Evolutionary conservation across 2,113 vertebrate genomes (phyloP).

Genomic region (Cygnus buccinator): DNA sequence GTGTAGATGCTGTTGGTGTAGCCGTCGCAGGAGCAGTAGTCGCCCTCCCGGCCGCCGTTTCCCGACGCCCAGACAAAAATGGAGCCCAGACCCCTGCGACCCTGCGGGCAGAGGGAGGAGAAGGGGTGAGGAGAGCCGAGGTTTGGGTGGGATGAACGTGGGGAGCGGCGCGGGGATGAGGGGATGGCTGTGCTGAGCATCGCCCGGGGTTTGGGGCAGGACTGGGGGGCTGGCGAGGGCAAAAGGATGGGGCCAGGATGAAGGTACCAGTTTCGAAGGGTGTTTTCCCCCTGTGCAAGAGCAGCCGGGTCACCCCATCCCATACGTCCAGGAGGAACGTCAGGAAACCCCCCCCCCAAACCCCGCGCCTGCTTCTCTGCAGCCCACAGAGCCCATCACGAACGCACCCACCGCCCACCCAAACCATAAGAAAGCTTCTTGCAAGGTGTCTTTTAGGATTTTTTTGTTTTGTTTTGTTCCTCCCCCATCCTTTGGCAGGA

Average conservation of each 20-base stretch:
- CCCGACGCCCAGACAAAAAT: slow-evolving; percentile 93
- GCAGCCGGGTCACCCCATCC: neutral
- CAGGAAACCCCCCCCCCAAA: neutral
- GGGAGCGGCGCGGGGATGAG: rapidly evolving
- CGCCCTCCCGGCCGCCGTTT: slow-evolving; percentile 86
- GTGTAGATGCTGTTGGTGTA: slow-evolving; percentile 96
- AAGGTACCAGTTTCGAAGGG: no score
- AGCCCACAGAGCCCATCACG: rapidly evolving
- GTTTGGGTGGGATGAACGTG: neutral
- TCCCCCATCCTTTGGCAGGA: neutral
- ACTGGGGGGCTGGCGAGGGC: neutral
- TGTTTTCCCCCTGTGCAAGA: neutral
- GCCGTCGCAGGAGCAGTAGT: slow-evolving; percentile 94
- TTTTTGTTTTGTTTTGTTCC: neutral
- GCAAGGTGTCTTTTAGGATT: neutral
- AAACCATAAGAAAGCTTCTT: neutral
- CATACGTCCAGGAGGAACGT: neutral
- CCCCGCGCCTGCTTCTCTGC: rapidly evolving
- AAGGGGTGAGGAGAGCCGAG: neutral
- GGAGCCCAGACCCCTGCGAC: slow-evolving; percentile 90
- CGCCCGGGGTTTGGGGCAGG: neutral
- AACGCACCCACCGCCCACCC: neutral
- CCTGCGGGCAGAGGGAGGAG: slow-evolving; percentile 67
- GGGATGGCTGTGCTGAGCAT: no score
- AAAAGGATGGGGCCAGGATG: neutral